phyloP scores from a whole-genome alignment of 2,888 invertebrate species.

The Drosophila diplacantha region DNA sequence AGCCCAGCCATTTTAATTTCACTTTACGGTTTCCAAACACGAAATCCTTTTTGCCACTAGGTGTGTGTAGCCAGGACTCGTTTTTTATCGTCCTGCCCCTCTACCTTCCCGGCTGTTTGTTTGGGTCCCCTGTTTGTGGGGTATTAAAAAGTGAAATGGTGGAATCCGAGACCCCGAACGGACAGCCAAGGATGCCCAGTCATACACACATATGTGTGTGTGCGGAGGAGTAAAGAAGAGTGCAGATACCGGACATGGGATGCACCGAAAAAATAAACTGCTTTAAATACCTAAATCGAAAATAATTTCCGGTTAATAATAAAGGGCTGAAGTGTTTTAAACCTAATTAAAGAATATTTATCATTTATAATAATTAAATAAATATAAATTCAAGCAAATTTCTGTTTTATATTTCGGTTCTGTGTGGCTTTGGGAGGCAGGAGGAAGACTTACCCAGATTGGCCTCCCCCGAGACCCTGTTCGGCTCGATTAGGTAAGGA shows the following conservation, averaged over 20 bases:
- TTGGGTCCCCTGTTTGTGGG: conserved; percentile 43
- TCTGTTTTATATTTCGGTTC: not conserved
- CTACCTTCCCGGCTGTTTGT: conserved; percentile 35
- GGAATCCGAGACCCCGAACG: conserved; percentile 39
- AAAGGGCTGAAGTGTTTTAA: fast-evolving
- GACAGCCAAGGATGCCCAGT: conserved; percentile 27
- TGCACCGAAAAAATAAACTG: not conserved
- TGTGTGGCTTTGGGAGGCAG: not conserved
- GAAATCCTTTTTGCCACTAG: conserved; percentile 68
- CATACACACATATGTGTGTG: conserved; percentile 16
- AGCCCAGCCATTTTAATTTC: conserved; percentile 67
- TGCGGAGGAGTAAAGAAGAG: not conserved
- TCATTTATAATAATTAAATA: not conserved
- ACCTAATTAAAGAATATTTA: not conserved
- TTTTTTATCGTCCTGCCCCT: conserved; percentile 56
- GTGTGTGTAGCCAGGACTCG: conserved; percentile 52
- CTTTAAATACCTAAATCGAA: not conserved
- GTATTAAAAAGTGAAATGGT: conserved; percentile 61
- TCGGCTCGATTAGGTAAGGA: conserved; percentile 28
- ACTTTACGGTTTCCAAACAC: conserved; percentile 72
- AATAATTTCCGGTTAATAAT: not conserved
- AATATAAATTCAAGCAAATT: too few relatives aligned
- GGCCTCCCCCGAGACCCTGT: not conserved
- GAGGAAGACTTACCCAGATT: too few relatives aligned
- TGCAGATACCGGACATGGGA: not conserved